phyloP scores from a whole-genome alignment of 2,888 invertebrate genomes.

The Nymphalis urticae region DNA sequence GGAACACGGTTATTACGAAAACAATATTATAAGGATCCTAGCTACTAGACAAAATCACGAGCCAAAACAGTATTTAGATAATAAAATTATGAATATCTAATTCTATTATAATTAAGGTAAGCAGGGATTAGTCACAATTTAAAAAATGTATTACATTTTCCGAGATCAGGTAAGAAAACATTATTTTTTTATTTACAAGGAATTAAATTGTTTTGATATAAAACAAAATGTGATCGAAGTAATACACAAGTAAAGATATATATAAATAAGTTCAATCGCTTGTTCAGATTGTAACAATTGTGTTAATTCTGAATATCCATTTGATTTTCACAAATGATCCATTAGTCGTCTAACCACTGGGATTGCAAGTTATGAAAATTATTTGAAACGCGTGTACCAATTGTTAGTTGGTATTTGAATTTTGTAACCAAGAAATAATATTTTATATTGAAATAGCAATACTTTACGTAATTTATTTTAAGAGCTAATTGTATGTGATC shows the following conservation, averaged over 20 bases:
- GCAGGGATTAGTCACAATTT: too few relatives aligned
- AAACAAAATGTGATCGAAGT: background rate
- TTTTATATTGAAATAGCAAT: too few relatives aligned
- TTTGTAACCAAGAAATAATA: too few relatives aligned
- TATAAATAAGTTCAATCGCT: constrained; percentile 11
- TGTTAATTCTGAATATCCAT: constrained; percentile 24
- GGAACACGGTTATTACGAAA: too few relatives aligned
- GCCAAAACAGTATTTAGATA: too few relatives aligned
- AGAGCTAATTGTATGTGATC: too few relatives aligned
- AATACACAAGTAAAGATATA: background rate
- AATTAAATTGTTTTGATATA: background rate
- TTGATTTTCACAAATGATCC: constrained; percentile 24
- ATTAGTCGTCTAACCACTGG: constrained; percentile 18
- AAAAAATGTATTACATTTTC: too few relatives aligned
- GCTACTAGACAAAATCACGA: too few relatives aligned
- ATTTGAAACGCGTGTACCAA: background rate
- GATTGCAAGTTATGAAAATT: constrained; percentile 20
- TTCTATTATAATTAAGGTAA: too few relatives aligned
- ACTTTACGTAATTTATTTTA: too few relatives aligned
- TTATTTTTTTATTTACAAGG: background rate
- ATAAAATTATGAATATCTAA: too few relatives aligned
- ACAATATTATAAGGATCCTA: too few relatives aligned
- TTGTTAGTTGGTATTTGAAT: background rate
- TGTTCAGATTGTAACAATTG: constrained; percentile 23
- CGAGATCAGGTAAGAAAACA: background rate